These are phyloP conservation scores for Remorina albescens DNA, from an alignment of 2,797 vertebrate species.

Conservation along the genomic window DNA sequence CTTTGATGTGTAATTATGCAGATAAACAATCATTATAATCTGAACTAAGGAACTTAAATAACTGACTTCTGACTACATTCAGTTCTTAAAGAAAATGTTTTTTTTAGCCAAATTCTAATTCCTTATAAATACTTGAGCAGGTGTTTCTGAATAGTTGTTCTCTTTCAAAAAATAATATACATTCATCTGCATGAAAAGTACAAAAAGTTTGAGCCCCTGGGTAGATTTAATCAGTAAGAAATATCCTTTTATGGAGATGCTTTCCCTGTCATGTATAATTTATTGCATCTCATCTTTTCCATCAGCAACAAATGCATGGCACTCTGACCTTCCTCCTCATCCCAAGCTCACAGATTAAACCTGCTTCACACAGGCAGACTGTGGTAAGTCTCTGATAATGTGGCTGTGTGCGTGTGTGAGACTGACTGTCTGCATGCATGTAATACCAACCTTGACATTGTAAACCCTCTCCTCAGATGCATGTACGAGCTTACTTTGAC, in stretches of 20 bases:
- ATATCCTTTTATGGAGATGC: conserved; percentile 19
- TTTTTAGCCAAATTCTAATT: neutral
- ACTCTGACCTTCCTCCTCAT: conserved; percentile 95
- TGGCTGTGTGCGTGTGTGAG: conserved; percentile 1
- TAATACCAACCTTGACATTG: conserved; percentile 20
- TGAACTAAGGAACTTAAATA: neutral
- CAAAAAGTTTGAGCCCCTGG: neutral
- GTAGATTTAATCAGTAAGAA: conserved; percentile 1
- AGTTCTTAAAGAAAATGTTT: too few relatives aligned
- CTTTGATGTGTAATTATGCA: neutral
- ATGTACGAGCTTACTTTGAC: conserved; percentile 96
- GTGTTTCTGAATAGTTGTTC: neutral
- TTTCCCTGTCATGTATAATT: conserved; percentile 36
- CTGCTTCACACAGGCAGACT: conserved; percentile 88
- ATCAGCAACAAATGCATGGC: conserved; percentile 96
- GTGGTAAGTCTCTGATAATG: conserved; percentile 88
- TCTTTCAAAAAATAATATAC: conserved; percentile 2
- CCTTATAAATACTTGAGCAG: neutral
- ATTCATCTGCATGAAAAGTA: neutral
- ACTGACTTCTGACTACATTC: neutral
- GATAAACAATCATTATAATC: neutral
- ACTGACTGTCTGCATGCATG: conserved; percentile 35
- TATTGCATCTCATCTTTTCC: conserved; percentile 40
- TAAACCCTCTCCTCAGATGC: conserved; percentile 86
- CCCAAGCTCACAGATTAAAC: conserved; percentile 92